phyloP scores from a whole-genome alignment of 2,797 vertebrate species.

The Emys orbicularis region DNA sequence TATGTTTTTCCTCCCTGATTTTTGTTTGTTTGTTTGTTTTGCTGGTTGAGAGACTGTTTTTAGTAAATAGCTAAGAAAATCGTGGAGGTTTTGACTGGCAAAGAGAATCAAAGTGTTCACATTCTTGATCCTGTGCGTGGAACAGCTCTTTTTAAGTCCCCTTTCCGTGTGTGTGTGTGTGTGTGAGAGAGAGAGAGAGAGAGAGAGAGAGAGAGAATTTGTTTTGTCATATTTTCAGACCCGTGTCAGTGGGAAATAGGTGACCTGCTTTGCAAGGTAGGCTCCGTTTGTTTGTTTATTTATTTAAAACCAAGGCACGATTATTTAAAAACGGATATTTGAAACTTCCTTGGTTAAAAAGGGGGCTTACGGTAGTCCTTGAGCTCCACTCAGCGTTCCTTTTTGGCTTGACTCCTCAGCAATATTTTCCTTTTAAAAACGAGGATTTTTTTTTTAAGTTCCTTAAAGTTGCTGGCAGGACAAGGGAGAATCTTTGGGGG shows the following conservation, averaged over 20 bases:
- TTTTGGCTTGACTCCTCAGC: constrained; percentile 59
- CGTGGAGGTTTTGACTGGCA: neutral
- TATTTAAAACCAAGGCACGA: constrained; percentile 36
- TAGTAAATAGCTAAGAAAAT: neutral
- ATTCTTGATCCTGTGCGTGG: neutral
- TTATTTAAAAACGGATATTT: constrained; percentile 63
- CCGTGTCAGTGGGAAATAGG: constrained; percentile 34
- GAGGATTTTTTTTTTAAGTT: neutral
- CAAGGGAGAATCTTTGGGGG: constrained; percentile 9
- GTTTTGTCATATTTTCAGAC: neutral
- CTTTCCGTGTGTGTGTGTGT: neutral
- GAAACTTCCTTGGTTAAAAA: constrained; percentile 68
- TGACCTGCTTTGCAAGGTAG: constrained; percentile 30
- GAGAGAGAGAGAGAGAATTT: too few relatives aligned
- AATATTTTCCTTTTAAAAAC: constrained; percentile 18
- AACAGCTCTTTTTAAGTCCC: neutral
- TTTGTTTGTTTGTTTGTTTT: neutral
- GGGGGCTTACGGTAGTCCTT: constrained; percentile 54
- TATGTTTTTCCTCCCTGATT: neutral
- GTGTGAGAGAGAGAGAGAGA: neutral
- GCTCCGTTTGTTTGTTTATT: neutral
- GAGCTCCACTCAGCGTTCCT: constrained; percentile 74
- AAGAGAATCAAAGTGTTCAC: neutral
- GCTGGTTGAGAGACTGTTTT: neutral
- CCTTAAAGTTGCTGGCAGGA: constrained; percentile 43